Conservation (phyloP, 2,113 vertebrate species). For the Sinocyclocheilus maitianheensis region DNA sequence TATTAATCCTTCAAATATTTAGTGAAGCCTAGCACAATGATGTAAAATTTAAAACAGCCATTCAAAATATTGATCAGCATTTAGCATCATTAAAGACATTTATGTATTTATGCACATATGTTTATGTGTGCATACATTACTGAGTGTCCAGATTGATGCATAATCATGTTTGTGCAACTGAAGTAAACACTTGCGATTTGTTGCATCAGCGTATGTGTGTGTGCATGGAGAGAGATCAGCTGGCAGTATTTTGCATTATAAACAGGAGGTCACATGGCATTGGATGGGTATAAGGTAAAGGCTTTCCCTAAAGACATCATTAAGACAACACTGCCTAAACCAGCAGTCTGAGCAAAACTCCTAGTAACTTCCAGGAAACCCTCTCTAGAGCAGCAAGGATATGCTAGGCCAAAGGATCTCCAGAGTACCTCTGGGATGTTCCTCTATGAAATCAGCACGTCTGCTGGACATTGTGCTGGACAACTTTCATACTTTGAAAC, state of each 20-base stretch:
- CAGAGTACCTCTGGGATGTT: slow-evolving; percentile 18
- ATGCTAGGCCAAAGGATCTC: slow-evolving; percentile 7
- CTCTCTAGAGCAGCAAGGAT: not conserved
- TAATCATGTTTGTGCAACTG: slow-evolving; percentile 30
- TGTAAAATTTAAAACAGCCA: not conserved
- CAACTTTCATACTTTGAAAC: slow-evolving; percentile 12
- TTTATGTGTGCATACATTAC: not conserved
- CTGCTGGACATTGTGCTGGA: slow-evolving; percentile 26
- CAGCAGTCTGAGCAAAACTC: slow-evolving; percentile 39
- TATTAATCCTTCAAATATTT: not conserved
- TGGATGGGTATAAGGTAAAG: slow-evolving; percentile 45
- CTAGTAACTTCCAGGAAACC: slow-evolving; percentile 40
- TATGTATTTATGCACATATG: slow-evolving; percentile 2
- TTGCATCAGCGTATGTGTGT: slow-evolving; percentile 68
- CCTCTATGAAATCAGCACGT: slow-evolving; percentile 34
- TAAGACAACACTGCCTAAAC: slow-evolving; percentile 31
- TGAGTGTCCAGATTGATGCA: not conserved
- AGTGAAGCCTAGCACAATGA: not conserved
- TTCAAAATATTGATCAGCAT: not conserved
- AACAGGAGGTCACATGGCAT: slow-evolving; percentile 48
- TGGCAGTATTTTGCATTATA: slow-evolving; percentile 46
- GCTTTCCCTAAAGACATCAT: slow-evolving; percentile 52
- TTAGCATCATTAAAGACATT: not conserved
- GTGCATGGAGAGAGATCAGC: slow-evolving; percentile 41
- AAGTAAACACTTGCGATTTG: slow-evolving; percentile 68